These are phyloP conservation scores for Mareca strepera DNA, from an alignment of 2,797 vertebrate species.

Conservation along the genomic window DNA sequence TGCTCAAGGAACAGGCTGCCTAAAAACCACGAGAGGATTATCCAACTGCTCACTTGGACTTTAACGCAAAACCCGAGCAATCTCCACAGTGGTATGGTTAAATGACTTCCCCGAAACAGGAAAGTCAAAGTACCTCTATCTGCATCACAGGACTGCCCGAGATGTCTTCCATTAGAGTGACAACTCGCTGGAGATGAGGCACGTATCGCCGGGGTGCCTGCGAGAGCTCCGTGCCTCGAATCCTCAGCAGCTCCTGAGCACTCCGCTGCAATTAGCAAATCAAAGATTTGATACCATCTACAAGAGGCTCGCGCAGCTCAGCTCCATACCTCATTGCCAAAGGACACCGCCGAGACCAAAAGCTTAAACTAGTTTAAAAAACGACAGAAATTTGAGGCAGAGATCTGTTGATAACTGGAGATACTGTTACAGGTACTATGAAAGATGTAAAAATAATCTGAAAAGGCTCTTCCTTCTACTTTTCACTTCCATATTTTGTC, in stretches of 20 bases:
- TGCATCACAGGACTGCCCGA: neutral
- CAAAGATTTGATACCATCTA: neutral
- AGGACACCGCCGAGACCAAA: neutral
- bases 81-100: neutral
- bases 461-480: neutral
- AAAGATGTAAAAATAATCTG: neutral
- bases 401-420: neutral
- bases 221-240: rapidly evolving
- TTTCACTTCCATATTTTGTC: neutral
- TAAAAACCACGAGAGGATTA: neutral
- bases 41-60: neutral
- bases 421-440: neutral
- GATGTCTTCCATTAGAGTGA: neutral
- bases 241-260: neutral
- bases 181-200: neutral
- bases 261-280: neutral
- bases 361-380: neutral
- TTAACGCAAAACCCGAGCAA: neutral
- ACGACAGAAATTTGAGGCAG: neutral
- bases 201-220: neutral
- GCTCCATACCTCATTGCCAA: neutral
- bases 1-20: neutral
- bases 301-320: neutral
- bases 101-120: neutral
- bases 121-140: neutral